A percentile compares a stretch with the other conserved stretches of the same genome.
Evolutionary conservation across 2,113 vertebrate species (phyloP).

Genomic region (Condylura cristata): DNA sequence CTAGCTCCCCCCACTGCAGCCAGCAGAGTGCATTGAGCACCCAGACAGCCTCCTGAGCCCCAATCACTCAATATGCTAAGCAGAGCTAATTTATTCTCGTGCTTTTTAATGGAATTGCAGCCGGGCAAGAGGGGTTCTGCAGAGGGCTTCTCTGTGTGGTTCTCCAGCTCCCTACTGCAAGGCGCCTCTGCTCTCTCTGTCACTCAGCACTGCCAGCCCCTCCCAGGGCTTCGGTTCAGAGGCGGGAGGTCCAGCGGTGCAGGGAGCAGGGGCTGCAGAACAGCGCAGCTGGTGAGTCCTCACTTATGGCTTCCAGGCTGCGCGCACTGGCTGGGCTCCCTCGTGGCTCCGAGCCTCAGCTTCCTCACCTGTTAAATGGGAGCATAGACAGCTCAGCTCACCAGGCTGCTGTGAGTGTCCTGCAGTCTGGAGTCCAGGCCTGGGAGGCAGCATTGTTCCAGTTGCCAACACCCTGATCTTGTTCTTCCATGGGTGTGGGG

Average conservation of each 20-base stretch:
- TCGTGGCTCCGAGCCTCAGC: neutral
- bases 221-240: neutral
- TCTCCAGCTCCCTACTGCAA: neutral
- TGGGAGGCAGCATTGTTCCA: neutral
- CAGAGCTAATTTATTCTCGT: slow-evolving; percentile 60
- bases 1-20: neutral
- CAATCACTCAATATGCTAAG: slow-evolving; percentile 60
- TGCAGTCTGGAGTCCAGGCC: too few species aligned
- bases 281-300: neutral
- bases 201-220: neutral
- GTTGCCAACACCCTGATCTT: neutral
- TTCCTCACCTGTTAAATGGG: neutral
- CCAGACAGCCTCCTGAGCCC: slow-evolving; percentile 54
- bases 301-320: neutral
- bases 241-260: neutral
- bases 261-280: neutral
- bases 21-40: slow-evolving; percentile 19
- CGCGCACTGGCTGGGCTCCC: neutral
- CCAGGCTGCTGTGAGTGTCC: too few species aligned
- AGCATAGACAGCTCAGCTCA: too few species aligned
- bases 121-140: neutral
- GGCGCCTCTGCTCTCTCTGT: neutral
- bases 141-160: neutral
- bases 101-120: slow-evolving; percentile 31
- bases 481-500: neutral